These are phyloP conservation scores for Sebastes kiyomatsui DNA, from an alignment of 2,797 vertebrate genomes.

Conservation along the genomic window DNA sequence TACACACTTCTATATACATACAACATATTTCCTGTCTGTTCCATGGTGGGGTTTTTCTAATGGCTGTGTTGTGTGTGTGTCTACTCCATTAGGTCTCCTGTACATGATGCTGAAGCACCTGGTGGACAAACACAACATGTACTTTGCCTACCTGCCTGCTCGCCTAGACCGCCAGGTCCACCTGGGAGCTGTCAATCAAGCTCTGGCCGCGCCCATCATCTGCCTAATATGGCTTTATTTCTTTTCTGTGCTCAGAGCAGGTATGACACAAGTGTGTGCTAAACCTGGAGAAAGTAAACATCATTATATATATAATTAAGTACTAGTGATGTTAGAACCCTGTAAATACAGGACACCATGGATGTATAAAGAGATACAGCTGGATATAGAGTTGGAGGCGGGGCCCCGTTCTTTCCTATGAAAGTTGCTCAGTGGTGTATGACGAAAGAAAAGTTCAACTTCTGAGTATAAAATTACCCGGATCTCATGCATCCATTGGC, in stretches of 20 bases:
- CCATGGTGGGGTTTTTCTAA: background rate
- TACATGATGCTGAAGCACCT: slow-evolving; percentile 94
- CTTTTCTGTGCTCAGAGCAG: slow-evolving; percentile 91
- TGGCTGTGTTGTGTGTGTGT: background rate
- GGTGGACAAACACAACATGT: slow-evolving; percentile 96
- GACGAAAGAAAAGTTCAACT: too few relatives aligned
- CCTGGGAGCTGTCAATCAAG: slow-evolving; percentile 92
- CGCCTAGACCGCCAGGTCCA: slow-evolving; percentile 91
- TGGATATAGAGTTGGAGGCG: too few relatives aligned
- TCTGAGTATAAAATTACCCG: too few relatives aligned
- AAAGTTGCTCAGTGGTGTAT: too few relatives aligned
- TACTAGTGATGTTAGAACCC: background rate
- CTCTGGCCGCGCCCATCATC: slow-evolving; percentile 93
- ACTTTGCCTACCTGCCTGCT: slow-evolving; percentile 91
- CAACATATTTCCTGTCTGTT: background rate
- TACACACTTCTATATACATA: background rate
- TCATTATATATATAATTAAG: background rate
- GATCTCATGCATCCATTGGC: too few relatives aligned
- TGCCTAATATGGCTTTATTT: slow-evolving; percentile 97
- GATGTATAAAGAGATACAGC: too few relatives aligned
- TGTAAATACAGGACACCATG: background rate
- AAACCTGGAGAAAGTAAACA: background rate
- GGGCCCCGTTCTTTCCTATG: too few relatives aligned
- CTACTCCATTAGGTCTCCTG: slow-evolving; percentile 85
- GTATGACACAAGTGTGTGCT: slow-evolving; percentile 66